phyloP scores from a whole-genome alignment of 2,888 invertebrate species.

The Ochropacha duplaris region DNA sequence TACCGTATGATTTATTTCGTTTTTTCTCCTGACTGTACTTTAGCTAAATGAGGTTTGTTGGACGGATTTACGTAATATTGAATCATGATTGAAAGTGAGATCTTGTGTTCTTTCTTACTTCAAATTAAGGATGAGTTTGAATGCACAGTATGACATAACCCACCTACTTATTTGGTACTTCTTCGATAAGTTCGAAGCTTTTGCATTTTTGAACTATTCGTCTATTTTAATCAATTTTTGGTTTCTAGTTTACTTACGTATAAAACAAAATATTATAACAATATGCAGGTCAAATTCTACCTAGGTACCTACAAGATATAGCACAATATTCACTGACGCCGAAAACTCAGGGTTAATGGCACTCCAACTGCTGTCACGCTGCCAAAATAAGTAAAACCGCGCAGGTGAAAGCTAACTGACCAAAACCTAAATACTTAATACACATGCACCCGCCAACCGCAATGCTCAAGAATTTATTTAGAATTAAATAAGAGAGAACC shows the following conservation, averaged over 20 bases:
- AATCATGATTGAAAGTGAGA: constrained; percentile 47
- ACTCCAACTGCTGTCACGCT: constrained; percentile 23
- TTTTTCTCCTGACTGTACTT: constrained; percentile 48
- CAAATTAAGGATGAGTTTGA: constrained; percentile 7
- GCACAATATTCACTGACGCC: not conserved
- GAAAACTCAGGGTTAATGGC: not conserved
- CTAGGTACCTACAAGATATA: not conserved
- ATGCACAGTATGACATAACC: not conserved
- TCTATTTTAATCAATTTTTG: no score
- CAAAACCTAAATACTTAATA: constrained; percentile 46
- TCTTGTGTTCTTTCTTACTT: constrained; percentile 39
- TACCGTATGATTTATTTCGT: constrained; percentile 58
- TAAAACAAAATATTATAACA: no score
- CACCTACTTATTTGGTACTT: not conserved
- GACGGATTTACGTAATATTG: constrained; percentile 28
- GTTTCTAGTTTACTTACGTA: no score
- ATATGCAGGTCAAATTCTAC: not conserved
- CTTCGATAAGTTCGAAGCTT: not conserved
- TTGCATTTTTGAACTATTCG: not conserved
- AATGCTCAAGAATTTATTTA: constrained; percentile 35
- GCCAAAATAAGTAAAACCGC: constrained; percentile 27
- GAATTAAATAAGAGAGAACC: constrained; percentile 27
- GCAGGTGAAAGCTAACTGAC: constrained; percentile 44
- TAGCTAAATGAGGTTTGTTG: constrained; percentile 14
- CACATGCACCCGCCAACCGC: constrained; percentile 34